These are phyloP conservation scores for Lepilemur ruficaudatus DNA, from an alignment of 2,797 vertebrate genomes.

Conservation along the genomic window DNA sequence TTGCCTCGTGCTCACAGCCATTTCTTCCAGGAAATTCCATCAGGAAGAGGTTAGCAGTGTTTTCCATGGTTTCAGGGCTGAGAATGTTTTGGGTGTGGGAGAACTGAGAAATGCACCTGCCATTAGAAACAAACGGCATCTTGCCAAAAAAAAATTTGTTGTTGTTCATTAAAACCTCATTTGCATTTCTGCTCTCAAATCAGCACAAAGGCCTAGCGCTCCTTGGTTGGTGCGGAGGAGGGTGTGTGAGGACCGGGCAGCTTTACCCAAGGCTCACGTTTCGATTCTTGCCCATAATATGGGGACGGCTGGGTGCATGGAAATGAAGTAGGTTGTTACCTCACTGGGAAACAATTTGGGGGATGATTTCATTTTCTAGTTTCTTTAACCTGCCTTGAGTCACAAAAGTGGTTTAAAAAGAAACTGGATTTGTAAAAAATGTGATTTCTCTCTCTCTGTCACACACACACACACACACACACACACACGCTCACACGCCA, in stretches of 20 bases:
- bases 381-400: background rate
- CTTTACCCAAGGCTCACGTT: background rate
- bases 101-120: background rate
- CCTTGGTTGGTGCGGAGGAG: background rate
- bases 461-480: background rate
- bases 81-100: background rate
- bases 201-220: background rate
- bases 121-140: background rate
- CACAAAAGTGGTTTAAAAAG: background rate
- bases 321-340: background rate
- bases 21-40: background rate
- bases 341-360: background rate
- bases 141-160: background rate
- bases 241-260: no score
- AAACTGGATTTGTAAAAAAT: background rate
- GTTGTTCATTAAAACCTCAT: background rate
- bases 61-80: background rate
- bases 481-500: background rate
- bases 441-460: background rate
- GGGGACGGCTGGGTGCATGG: no score
- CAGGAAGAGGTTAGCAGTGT: background rate
- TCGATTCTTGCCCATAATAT: background rate
- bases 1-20: rapidly evolving
- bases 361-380: background rate
- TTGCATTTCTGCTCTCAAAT: background rate